phyloP scores from a whole-genome alignment of 2,113 vertebrate species.

The Oryzias javanicus region DNA sequence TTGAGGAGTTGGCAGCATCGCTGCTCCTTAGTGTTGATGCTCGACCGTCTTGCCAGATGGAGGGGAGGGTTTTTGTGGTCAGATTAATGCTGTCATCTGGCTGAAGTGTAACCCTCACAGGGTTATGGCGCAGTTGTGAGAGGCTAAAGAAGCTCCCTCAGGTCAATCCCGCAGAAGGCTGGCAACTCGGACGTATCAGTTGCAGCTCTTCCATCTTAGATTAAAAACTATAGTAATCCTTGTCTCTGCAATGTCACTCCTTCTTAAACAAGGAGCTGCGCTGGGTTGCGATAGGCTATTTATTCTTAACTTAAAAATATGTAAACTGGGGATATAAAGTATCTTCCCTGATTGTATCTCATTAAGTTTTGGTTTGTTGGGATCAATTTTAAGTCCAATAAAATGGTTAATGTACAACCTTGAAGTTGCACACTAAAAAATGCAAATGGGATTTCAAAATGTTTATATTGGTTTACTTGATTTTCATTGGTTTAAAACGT shows the following conservation, averaged over 20 bases:
- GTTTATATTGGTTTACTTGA: no score
- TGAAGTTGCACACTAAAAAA: no score
- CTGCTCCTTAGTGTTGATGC: conserved; percentile 51
- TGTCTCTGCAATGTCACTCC: conserved; percentile 11
- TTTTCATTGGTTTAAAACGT: no score
- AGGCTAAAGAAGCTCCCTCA: conserved; percentile 51
- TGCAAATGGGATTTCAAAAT: no score
- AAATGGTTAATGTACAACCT: no score
- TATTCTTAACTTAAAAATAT: neutral
- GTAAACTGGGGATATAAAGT: no score
- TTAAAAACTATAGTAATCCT: conserved; percentile 32
- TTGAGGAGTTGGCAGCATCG: conserved; percentile 42
- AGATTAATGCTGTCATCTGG: conserved; percentile 66
- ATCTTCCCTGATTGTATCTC: no score
- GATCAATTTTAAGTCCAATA: no score
- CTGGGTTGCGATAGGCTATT: conserved; percentile 11
- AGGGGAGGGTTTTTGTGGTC: conserved; percentile 46
- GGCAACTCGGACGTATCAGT: conserved; percentile 13
- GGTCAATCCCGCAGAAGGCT: conserved; percentile 49
- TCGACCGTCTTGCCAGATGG: conserved; percentile 59
- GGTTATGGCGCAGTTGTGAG: conserved; percentile 37
- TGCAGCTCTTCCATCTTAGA: conserved; percentile 24
- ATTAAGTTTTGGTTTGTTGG: no score
- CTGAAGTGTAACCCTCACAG: conserved; percentile 52
- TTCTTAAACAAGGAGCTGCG: conserved; percentile 4